phyloP scores from a whole-genome alignment of 64 coral and sea anemone species.

The Dendrophyllia cribrosa region DNA sequence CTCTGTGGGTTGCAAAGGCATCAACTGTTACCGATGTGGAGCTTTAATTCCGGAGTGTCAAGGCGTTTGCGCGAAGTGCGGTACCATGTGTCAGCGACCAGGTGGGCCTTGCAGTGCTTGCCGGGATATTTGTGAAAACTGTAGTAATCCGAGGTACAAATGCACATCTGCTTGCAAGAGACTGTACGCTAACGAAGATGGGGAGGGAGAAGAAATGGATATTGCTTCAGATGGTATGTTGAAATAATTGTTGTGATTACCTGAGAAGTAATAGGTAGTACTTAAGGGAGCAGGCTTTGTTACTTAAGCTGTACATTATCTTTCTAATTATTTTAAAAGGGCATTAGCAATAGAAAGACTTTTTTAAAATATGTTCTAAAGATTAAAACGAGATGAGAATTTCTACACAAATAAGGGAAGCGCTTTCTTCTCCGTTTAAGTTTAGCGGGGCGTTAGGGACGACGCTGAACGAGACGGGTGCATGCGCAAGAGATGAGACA shows the following conservation, averaged over 20 bases:
- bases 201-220: not conserved
- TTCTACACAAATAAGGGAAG: too few relatives aligned
- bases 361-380: too few relatives aligned
- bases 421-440: too few relatives aligned
- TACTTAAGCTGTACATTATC: too few relatives aligned
- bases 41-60: slow-evolving; percentile 37
- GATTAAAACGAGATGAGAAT: too few relatives aligned
- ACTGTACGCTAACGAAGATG: slow-evolving; percentile 21
- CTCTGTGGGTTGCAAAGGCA: slow-evolving; percentile 30
- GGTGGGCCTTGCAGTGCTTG: slow-evolving; percentile 64
- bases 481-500: too few relatives aligned
- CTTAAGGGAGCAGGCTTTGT: too few relatives aligned
- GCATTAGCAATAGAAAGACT: too few relatives aligned
- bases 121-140: slow-evolving; percentile 58
- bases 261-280: too few relatives aligned
- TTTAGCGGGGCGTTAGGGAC: too few relatives aligned
- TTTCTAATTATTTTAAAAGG: too few relatives aligned
- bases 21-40: slow-evolving; percentile 57
- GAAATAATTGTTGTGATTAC: not conserved
- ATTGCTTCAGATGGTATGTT: slow-evolving; percentile 5
- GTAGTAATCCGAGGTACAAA: slow-evolving; percentile 41
- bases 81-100: slow-evolving; percentile 57
- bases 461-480: too few relatives aligned
- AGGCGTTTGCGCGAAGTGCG: slow-evolving; percentile 45
- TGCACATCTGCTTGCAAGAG: slow-evolving; percentile 31